Base-by-base conservation (phyloP, 2,888 invertebrate genomes). In the Nymphalis polychloros region DNA sequence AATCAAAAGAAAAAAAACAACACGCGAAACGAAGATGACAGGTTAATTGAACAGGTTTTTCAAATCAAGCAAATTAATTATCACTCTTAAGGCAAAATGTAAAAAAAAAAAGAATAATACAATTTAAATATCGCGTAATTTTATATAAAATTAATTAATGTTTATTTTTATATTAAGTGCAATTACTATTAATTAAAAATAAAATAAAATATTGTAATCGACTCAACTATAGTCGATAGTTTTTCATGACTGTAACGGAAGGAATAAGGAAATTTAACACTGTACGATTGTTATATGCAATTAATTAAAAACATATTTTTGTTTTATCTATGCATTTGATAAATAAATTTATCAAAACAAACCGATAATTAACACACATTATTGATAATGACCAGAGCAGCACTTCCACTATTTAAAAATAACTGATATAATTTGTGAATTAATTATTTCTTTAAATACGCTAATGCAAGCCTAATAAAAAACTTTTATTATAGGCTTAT, bases 21-120 rank as follows among this genome's bases (percentile, higher is more conserved):
- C 72, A 72, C 68, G 65, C 63, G 68, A 74, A 59, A 63, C 62
- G 61, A 67, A 69, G 61, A 66, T 64, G 68, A 68, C 72, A 64
- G 66, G 60, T 64, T 74, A 72, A 67, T 71, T 69, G 53, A 60
- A 47, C 63, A 48, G 41, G 63, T 65, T 63, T 68, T 60, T 63
- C 57, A 57, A 57, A 53, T 68, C 46, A 35, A 61, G 67, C 62
- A 59, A 63, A 63, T 65, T 68, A 52, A 68, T 67, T 63, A 60
- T 48, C 63, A 47, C 53, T 68, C 19, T 47, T 23, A 52, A 52
- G 53, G 47, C 23, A 47, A 48, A 53, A 50, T 20, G 13, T 19
- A 6, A 53, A 35, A 63, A 49, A 59, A 46, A 49, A 47, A 47
- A 49, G 48, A 64, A 64, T 64, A 41, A 49, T 41, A 23, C 23